Base-by-base conservation (phyloP, 2,888 invertebrate species). In the Lordiphosa fenestrarum region DNA sequence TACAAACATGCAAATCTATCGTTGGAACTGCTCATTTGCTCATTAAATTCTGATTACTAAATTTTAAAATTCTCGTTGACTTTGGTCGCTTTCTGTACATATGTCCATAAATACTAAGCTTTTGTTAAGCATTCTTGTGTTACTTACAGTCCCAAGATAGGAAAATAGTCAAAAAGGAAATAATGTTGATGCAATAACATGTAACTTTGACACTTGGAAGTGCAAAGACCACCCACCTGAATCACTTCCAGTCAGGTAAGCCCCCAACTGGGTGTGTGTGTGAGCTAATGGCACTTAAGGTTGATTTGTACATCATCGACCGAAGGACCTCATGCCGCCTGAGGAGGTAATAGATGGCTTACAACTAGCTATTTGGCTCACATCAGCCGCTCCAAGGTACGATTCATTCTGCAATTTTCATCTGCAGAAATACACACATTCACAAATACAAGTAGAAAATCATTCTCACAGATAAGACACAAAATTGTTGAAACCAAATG, bases 391-490 rank as follows among this genome's bases (percentile, higher is more conserved):
- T 55, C 46, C 52, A 49, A 71, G 66, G 57, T 66, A 59, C 74
- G 73, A 83, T 81, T 75, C 81, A 81, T 81, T 30, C 83, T 83
- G 84, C 77, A 83, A 77, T 81, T 81, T 81, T 80, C 77, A 74
- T 73, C 69, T 73, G 74, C 84, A 83, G 80, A 15, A 15, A 15
- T 15, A 15, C 15, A 15, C 15, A 15, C 15, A 15, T 15, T 66
- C 52, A 70, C 61, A 48, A 52, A 59, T 48, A 56, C 19, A 57
- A 21, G 60, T 35, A 61, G 51, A 67, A 39, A 50, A 6, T 30
- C 44, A 54, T 38, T 52, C 53, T 61, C 41, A 48, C 49, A 44
- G 2, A 38, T 13, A 33, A 25, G 37, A 25, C 33, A 19, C 33
- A 38, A 10, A 42, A 53, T 53, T 10, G 9, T 7, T 38, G 12